These are phyloP conservation scores for Elgaria multicarinata DNA, from an alignment of 2,113 vertebrate genomes.

Conservation along the genomic window DNA sequence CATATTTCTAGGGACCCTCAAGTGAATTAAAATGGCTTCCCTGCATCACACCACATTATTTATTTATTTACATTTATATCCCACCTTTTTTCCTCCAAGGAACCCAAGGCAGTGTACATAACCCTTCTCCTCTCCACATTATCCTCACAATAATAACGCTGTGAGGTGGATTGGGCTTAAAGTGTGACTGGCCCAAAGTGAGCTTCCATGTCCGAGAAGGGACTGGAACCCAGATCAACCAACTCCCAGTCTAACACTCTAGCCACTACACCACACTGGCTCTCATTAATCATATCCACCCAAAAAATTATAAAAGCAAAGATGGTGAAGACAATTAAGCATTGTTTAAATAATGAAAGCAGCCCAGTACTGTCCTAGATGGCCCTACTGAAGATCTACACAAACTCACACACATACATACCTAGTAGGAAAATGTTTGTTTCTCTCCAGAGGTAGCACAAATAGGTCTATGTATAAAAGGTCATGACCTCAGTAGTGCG, in stretches of 20 bases:
- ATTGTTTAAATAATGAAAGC: background rate
- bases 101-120: too few relatives aligned
- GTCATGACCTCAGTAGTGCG: constrained; percentile 27
- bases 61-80: too few relatives aligned
- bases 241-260: too few relatives aligned
- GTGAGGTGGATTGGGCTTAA: too few relatives aligned
- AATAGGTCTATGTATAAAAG: constrained; percentile 4
- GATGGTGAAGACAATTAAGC: background rate
- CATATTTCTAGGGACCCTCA: background rate
- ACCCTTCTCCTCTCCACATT: too few relatives aligned
- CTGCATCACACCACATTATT: background rate
- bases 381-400: background rate
- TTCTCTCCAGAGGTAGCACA: background rate
- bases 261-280: too few relatives aligned
- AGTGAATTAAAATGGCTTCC: background rate
- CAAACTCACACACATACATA: background rate
- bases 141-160: too few relatives aligned
- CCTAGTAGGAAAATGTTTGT: background rate
- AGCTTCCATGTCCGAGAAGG: too few relatives aligned
- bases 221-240: too few relatives aligned
- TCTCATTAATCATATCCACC: background rate
- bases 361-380: background rate
- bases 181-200: too few relatives aligned
- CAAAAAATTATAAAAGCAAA: background rate
- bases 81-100: too few relatives aligned